Conservation (phyloP, 2,888 invertebrate species). For the Athalia cordata region DNA sequence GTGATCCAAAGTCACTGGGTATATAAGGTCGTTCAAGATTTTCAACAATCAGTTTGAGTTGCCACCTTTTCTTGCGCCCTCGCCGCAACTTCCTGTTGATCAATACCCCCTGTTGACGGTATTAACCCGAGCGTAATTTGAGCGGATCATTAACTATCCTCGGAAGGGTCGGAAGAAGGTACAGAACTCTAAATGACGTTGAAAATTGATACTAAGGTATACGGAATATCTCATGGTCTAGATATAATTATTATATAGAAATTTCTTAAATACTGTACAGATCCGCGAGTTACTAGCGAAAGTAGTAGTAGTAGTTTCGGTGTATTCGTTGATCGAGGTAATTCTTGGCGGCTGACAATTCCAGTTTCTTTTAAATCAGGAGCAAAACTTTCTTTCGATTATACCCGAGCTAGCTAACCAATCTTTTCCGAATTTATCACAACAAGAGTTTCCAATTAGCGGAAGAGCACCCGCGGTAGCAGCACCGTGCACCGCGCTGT, state of each 20-base stretch:
- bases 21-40: neutral
- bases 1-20: too few relatives aligned
- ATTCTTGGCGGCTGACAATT: conserved; percentile 7
- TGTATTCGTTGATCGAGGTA: too few relatives aligned
- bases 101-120: neutral
- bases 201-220: too few relatives aligned
- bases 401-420: too few relatives aligned
- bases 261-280: too few relatives aligned
- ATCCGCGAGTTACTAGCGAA: too few relatives aligned
- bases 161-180: too few relatives aligned
- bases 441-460: conserved; percentile 63
- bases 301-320: too few relatives aligned
- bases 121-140: neutral
- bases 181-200: too few relatives aligned
- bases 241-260: too few relatives aligned
- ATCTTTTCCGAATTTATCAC: conserved; percentile 50
- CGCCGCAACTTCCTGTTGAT: conserved; percentile 10
- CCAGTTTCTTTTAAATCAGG: conserved; percentile 4
- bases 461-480: conserved; percentile 41
- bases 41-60: neutral
- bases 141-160: too few relatives aligned
- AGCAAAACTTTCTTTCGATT: conserved; percentile 19
- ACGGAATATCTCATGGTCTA: too few relatives aligned
- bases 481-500: conserved; percentile 6
- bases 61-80: neutral